These are phyloP conservation scores for Nycteola revayana DNA, from an alignment of 2,888 invertebrate species.

Conservation along the genomic window DNA sequence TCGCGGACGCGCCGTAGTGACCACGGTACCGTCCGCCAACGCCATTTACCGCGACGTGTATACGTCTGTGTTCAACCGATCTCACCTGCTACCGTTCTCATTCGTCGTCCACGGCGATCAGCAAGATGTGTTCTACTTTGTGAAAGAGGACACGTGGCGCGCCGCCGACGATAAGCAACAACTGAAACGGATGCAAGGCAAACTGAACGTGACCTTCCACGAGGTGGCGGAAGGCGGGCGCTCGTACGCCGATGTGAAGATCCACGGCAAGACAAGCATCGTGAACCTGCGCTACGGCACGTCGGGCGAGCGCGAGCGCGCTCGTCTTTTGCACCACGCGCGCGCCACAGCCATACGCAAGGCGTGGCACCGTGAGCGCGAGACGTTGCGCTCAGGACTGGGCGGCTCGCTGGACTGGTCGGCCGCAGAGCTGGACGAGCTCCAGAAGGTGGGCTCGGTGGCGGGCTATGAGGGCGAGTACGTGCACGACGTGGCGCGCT, in stretches of 20 bases:
- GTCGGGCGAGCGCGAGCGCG: slow-evolving; percentile 93
- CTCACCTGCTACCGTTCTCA: slow-evolving; percentile 92
- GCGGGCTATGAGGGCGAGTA: slow-evolving; percentile 95
- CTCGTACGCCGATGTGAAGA: slow-evolving; percentile 92
- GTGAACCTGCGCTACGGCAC: slow-evolving; percentile 98
- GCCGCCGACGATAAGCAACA: slow-evolving; percentile 94
- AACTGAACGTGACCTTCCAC: slow-evolving; percentile 95
- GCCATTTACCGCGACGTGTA: slow-evolving; percentile 95
- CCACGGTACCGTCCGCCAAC: slow-evolving; percentile 94
- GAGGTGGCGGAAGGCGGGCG: slow-evolving; percentile 90
- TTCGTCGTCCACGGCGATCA: slow-evolving; percentile 93
- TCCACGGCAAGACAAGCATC: slow-evolving; percentile 94
- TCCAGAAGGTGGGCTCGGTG: slow-evolving; percentile 91
- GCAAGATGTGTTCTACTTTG: slow-evolving; percentile 96
- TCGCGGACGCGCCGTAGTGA: slow-evolving; percentile 90
- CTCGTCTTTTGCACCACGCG: slow-evolving; percentile 94
- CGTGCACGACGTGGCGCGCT: slow-evolving; percentile 93
- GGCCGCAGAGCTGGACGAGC: slow-evolving; percentile 93
- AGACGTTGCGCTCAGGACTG: slow-evolving; percentile 89
- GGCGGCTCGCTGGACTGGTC: slow-evolving; percentile 93
- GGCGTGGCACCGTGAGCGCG: slow-evolving; percentile 96
- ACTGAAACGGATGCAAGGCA: slow-evolving; percentile 93
- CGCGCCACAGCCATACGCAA: slow-evolving; percentile 92
- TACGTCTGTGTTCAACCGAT: slow-evolving; percentile 95
- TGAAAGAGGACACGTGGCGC: slow-evolving; percentile 95